A percentile compares a stretch with the other conserved stretches of the same genome.
Evolutionary conservation across 2,888 invertebrate genomes (phyloP).

Genomic region (Chloroclysta siterata): DNA sequence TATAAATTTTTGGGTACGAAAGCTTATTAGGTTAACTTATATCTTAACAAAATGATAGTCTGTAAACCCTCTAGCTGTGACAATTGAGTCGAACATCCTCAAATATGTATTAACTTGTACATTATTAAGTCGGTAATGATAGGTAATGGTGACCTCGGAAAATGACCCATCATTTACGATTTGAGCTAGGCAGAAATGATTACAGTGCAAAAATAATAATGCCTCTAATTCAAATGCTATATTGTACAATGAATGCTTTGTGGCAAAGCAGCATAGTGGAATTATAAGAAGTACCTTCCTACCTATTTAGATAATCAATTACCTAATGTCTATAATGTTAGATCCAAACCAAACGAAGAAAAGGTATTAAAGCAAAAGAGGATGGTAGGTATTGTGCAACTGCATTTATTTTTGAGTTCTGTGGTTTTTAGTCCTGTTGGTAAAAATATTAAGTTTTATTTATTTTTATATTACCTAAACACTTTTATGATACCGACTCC

Average conservation of each 20-base stretch:
- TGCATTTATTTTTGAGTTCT: no score
- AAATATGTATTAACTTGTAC: conserved; percentile 42
- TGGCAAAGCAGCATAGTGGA: background rate
- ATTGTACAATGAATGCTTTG: background rate
- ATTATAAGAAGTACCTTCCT: background rate
- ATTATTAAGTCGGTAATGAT: conserved; percentile 47
- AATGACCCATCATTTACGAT: conserved; percentile 20
- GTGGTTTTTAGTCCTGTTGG: no score
- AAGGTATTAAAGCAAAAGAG: no score
- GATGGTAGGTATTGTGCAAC: no score
- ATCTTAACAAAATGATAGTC: conserved; percentile 1
- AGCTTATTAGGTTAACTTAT: background rate
- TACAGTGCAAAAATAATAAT: no score
- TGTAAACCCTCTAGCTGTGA: conserved; percentile 1
- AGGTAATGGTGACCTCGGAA: conserved; percentile 18
- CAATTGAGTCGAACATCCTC: conserved; percentile 20
- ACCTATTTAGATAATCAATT: no score
- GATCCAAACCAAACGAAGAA: no score
- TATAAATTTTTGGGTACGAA: no score
- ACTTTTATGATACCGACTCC: no score
- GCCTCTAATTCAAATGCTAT: background rate
- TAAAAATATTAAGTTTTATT: no score
- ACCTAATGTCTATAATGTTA: no score
- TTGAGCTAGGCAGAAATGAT: conserved; percentile 18
- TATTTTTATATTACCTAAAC: no score